A percentile compares a stretch with the other conserved stretches of the same genome.
These are phyloP conservation scores for Acanthornis magna DNA, from an alignment of 2,797 vertebrate species.

Conservation along the genomic window DNA sequence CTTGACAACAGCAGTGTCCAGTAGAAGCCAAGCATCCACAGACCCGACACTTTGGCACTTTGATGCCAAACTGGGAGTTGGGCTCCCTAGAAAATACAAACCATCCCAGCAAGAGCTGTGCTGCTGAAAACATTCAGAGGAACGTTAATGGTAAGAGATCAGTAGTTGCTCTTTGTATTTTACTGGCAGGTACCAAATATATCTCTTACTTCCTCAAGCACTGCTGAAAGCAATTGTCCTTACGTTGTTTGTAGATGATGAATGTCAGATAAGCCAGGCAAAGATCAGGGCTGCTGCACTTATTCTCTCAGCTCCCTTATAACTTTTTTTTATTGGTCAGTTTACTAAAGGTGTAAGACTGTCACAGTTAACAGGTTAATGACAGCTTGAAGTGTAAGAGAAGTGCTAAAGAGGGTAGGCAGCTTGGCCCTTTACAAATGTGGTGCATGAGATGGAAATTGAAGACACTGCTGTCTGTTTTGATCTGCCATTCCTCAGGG, in stretches of 20 bases:
- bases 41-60: background rate
- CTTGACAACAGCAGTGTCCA: background rate
- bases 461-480: background rate
- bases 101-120: background rate
- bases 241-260: background rate
- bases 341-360: background rate
- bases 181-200: background rate
- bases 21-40: background rate
- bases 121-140: background rate
- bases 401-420: background rate
- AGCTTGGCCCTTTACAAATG: background rate
- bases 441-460: background rate
- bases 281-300: background rate
- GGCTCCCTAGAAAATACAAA: background rate
- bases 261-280: background rate
- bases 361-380: background rate
- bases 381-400: background rate
- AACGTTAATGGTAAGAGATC: background rate
- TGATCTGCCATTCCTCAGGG: background rate
- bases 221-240: background rate
- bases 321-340: background rate
- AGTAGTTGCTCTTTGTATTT: background rate
- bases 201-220: background rate
- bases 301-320: background rate
- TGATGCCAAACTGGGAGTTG: background rate